Conservation (phyloP, 2,888 invertebrate genomes). For the Cheilosia variabilis region DNA sequence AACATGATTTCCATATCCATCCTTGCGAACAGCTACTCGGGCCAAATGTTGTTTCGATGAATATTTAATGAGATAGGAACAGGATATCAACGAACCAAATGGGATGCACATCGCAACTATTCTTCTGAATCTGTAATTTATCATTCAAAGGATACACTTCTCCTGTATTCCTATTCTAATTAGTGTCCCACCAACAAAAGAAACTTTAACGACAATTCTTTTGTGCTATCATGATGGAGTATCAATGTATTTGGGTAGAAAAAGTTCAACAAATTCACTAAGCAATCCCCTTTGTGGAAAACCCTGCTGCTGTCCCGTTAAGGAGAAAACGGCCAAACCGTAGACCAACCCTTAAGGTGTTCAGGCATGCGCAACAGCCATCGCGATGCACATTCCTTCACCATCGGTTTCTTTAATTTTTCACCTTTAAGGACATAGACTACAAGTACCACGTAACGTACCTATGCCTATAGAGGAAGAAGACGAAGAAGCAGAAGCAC, state of each 20-base stretch:
- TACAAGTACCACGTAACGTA: constrained; percentile 12
- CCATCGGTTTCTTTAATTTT: constrained; percentile 30
- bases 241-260: background rate
- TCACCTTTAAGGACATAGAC: constrained; percentile 72
- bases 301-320: constrained; percentile 39
- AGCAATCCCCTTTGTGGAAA: constrained; percentile 3
- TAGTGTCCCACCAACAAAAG: constrained; percentile 57
- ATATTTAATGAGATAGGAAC: constrained; percentile 65
- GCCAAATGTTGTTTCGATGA: constrained; percentile 73
- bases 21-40: constrained; percentile 33
- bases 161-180: constrained; percentile 46
- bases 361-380: constrained; percentile 70
- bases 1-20: constrained; percentile 55
- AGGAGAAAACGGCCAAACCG: constrained; percentile 26
- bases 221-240: constrained; percentile 34
- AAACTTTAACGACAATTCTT: constrained; percentile 59
- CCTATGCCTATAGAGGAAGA: background rate
- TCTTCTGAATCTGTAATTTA: constrained; percentile 65
- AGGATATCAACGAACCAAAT: constrained; percentile 29
- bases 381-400: constrained; percentile 53
- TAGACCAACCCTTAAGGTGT: constrained; percentile 61
- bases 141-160: constrained; percentile 38
- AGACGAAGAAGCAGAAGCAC: background rate
- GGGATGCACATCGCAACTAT: constrained; percentile 29
- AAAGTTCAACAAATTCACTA: constrained; percentile 9